phyloP scores from a whole-genome alignment of 35 echinoderm and acorn worm species.

The Ptychodera flava region DNA sequence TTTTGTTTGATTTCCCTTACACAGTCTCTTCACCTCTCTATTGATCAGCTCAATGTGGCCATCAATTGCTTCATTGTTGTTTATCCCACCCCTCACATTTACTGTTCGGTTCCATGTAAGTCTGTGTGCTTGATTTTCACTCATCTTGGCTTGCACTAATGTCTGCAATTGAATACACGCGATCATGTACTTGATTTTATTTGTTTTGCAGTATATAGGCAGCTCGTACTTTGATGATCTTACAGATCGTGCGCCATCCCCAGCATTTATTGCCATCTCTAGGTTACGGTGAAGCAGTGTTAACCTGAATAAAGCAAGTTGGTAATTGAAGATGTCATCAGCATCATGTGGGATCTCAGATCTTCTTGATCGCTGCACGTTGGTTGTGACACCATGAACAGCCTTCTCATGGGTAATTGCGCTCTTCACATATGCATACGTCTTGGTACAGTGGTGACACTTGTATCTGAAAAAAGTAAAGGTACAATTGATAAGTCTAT shows the following conservation, averaged over 20 bases:
- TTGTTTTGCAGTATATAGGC: background rate
- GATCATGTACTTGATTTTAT: background rate
- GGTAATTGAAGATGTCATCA: background rate
- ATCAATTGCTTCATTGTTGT: background rate
- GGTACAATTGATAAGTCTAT: background rate
- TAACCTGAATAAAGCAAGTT: background rate
- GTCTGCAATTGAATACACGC: background rate
- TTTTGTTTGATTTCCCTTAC: background rate
- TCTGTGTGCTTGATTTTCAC: background rate
- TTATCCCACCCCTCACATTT: background rate
- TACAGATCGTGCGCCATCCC: background rate
- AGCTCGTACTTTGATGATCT: background rate
- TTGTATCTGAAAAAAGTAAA: background rate
- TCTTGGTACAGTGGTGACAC: background rate
- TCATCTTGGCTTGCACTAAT: background rate
- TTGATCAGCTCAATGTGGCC: background rate
- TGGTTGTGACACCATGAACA: background rate
- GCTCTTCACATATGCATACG: background rate
- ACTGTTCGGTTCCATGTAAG: background rate
- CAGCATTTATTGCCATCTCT: background rate
- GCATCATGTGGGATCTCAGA: background rate
- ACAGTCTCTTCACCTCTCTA: background rate
- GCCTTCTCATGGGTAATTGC: background rate
- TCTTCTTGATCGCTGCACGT: no score
- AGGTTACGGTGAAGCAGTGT: background rate